These are phyloP conservation scores for Ellobium chinense DNA, from an alignment of 2,888 invertebrate genomes.

Conservation along the genomic window DNA sequence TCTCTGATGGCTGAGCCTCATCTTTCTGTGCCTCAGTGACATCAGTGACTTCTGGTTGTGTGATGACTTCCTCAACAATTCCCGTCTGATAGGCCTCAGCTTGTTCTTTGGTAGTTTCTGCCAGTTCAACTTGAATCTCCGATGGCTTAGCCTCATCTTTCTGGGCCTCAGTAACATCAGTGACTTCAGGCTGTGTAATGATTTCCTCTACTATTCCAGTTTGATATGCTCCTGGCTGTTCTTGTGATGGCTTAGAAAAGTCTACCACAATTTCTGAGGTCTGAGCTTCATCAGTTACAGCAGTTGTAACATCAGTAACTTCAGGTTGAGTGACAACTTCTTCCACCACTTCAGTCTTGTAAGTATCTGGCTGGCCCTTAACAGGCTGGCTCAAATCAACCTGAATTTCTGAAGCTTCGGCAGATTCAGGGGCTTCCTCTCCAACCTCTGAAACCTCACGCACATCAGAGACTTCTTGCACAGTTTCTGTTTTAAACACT, in stretches of 20 bases:
- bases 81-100: conserved; percentile 42
- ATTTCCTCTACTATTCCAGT: conserved; percentile 32
- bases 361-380: conserved; percentile 50
- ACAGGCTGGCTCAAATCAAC: conserved; percentile 44
- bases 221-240: conserved; percentile 42
- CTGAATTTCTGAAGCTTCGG: conserved; percentile 41
- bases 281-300: conserved; percentile 35
- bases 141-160: conserved; percentile 39
- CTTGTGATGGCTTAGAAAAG: conserved; percentile 35
- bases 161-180: conserved; percentile 30
- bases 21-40: conserved; percentile 40
- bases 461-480: conserved; percentile 48
- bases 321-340: conserved; percentile 51
- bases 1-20: conserved; percentile 46
- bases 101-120: conserved; percentile 37
- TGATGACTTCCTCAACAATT: conserved; percentile 45
- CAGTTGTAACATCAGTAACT: conserved; percentile 41
- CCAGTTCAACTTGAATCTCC: conserved; percentile 45
- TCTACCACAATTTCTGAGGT: conserved; percentile 51
- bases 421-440: conserved; percentile 45
- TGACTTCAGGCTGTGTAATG: conserved; percentile 43
- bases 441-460: conserved; percentile 46
- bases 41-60: conserved; percentile 41
- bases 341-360: conserved; percentile 52
- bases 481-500: conserved; percentile 54